These are phyloP conservation scores for Eupithecia inturbata DNA, from an alignment of 2,888 invertebrate species.

Conservation along the genomic window DNA sequence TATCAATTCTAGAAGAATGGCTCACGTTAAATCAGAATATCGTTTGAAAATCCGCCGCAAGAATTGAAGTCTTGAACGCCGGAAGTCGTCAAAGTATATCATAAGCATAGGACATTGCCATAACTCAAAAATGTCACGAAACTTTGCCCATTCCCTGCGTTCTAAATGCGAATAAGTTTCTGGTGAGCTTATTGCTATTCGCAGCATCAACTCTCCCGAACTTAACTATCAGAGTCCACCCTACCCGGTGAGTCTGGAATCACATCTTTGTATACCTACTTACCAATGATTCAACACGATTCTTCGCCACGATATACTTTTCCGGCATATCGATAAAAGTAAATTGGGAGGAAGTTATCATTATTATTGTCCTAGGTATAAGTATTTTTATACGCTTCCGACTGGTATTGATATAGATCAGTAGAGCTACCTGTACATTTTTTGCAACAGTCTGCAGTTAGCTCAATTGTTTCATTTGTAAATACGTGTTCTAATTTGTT, in stretches of 20 bases:
- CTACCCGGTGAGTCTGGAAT: background rate
- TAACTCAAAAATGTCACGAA: slow-evolving; percentile 15
- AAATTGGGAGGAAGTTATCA: background rate
- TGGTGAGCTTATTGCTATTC: slow-evolving; percentile 10
- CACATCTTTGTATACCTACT: slow-evolving; percentile 12
- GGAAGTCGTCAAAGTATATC: slow-evolving; percentile 8
- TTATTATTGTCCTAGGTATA: too few relatives aligned
- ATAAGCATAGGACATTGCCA: slow-evolving; percentile 11
- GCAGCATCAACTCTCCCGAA: slow-evolving; percentile 7
- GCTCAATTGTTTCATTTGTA: too few relatives aligned
- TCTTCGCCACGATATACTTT: background rate
- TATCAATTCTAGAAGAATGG: background rate
- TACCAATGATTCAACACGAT: slow-evolving; percentile 11
- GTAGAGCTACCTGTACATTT: too few relatives aligned
- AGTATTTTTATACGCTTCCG: too few relatives aligned
- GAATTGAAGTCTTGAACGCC: slow-evolving; percentile 3
- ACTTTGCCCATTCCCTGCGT: slow-evolving; percentile 16
- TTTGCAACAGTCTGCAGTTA: too few relatives aligned
- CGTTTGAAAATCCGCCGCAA: background rate
- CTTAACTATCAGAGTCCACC: slow-evolving; percentile 10
- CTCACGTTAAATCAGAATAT: background rate
- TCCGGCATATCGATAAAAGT: background rate
- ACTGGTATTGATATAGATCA: too few relatives aligned
- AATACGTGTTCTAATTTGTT: too few relatives aligned
- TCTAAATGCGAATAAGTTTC: slow-evolving; percentile 7